phyloP scores from a whole-genome alignment of 1,140 invertebrate genomes.

The Melitaea cinxia region DNA sequence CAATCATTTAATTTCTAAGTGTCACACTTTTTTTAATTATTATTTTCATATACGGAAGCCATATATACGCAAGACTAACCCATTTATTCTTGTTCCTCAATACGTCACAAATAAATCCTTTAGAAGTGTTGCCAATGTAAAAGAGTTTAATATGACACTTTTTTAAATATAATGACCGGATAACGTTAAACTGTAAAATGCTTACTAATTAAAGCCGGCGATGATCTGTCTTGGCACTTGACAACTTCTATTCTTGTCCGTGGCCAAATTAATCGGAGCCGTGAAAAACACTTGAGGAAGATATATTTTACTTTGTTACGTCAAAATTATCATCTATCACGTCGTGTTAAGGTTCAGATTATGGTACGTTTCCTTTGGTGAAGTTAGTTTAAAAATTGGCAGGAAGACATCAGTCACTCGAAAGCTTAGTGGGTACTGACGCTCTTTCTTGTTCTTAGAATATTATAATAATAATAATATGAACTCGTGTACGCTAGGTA shows the following conservation, averaged over 20 bases:
- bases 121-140: constrained; percentile 1
- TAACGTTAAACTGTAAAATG: constrained; percentile 3
- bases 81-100: not conserved
- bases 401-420: constrained; percentile 71
- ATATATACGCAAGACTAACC: not conserved
- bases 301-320: constrained; percentile 1
- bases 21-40: not conserved
- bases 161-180: constrained; percentile 6
- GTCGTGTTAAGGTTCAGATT: constrained; percentile 29
- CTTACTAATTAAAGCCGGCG: constrained; percentile 12
- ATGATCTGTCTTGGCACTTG: constrained; percentile 43
- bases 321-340: constrained; percentile 21
- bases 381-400: constrained; percentile 46
- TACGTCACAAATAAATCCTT: not conserved
- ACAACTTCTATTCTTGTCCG: constrained; percentile 45
- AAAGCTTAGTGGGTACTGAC: constrained; percentile 49
- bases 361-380: not conserved
- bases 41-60: not conserved
- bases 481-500: not conserved
- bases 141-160: constrained; percentile 3
- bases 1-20: not conserved
- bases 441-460: constrained; percentile 52
- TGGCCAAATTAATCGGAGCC: constrained; percentile 50
- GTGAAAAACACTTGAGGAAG: constrained; percentile 41
- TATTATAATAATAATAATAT: constrained; percentile 25